Conservation (phyloP, 2,113 vertebrate species). For the Eulacestoma nigropectus region DNA sequence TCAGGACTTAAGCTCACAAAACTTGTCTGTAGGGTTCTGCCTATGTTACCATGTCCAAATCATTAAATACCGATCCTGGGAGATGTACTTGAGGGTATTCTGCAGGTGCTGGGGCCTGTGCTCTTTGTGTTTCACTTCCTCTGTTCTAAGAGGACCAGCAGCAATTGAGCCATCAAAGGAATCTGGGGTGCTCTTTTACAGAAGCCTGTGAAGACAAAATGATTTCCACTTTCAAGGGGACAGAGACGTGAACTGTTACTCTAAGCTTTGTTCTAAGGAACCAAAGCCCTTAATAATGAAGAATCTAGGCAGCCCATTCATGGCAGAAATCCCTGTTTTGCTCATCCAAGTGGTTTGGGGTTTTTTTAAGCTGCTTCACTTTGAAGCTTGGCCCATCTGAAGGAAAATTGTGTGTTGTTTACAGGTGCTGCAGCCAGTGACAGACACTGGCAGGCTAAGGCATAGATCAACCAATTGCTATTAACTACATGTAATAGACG, state of each 20-base stretch:
- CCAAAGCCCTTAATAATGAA: background rate
- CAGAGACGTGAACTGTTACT: background rate
- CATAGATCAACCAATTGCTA: background rate
- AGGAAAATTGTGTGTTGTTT: background rate
- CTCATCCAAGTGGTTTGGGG: background rate
- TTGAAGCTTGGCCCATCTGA: background rate
- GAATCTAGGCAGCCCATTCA: background rate
- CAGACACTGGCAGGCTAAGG: background rate
- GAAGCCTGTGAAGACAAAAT: background rate
- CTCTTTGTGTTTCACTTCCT: background rate
- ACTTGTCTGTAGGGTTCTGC: background rate
- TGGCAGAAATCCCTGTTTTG: background rate
- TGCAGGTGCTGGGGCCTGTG: background rate
- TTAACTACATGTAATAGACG: background rate
- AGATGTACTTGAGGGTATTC: background rate
- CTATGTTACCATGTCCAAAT: background rate
- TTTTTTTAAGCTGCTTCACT: background rate
- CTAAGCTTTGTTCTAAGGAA: background rate
- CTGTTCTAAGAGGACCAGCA: background rate
- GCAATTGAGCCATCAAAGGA: rapidly evolving
- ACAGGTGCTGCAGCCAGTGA: background rate
- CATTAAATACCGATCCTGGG: background rate
- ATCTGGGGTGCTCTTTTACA: background rate
- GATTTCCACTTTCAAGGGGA: background rate
- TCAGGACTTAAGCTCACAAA: background rate